Base-by-base conservation (phyloP, 2,797 vertebrate species). In the Percopsis omiscomaycus region DNA sequence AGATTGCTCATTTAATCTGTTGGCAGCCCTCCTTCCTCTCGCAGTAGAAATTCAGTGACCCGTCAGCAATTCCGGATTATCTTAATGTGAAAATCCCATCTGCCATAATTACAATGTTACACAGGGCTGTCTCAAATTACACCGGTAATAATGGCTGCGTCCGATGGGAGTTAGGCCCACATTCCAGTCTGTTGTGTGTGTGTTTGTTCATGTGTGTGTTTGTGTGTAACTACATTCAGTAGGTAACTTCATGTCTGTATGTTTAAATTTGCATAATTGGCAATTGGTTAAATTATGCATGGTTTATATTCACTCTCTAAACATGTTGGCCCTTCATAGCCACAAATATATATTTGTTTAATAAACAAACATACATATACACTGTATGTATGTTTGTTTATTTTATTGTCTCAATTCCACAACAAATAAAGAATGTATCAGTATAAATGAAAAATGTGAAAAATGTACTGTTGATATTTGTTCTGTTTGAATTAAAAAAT, bases 1-100 rank as follows among this genome's bases (percentile, higher is more conserved):
- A 89, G 88, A 89, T 85, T 82, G 84, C 77, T 75, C 70, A 62
- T 75, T 79, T 92, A 91, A 93, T 92, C 87, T 90, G 75, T 72
- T 88, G 84, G 78, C 61, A 71, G 80, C 74, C 84, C 82, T 86
- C 74, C 78, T 75, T 74, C 48, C 68, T 65, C 71, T 74, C 70
- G 56, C 78, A 2, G 72, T 60, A 73, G 78, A 86, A 77, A 84
- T 77, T 71, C 89, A 79, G 78, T 53, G 85, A 93, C 90, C 90
- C 86, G 29, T 87, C 89, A 90, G 86, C 84, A 89, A 90, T 88
- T 86, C 77, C 75, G 75, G 83, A 88, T 89, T 88, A 85, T 70
- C 61, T 77, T 88, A 84, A 90, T 86, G 87, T 89, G 88, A 86
- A 90, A 90, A 86, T 89, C 78, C 87, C 81, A 80, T 88, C 87